Conservation (phyloP, 2,888 invertebrate genomes). For the Watsonalla cultraria region DNA sequence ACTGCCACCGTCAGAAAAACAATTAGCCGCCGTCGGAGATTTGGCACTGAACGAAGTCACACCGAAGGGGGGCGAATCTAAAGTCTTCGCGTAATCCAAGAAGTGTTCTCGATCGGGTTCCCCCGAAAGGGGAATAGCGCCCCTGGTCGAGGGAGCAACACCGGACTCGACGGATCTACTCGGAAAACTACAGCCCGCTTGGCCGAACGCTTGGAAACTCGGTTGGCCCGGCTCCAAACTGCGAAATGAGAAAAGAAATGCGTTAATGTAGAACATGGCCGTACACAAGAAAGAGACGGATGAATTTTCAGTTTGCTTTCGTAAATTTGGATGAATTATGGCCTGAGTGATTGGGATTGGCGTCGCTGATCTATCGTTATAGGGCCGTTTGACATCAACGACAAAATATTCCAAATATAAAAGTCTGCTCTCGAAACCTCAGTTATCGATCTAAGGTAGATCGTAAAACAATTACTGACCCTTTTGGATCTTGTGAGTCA, state of each 20-base stretch:
- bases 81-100: slow-evolving; percentile 40
- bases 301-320: slow-evolving; percentile 58
- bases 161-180: slow-evolving; percentile 69
- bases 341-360: slow-evolving; percentile 67
- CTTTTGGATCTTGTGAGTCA: slow-evolving; percentile 6
- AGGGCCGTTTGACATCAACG: slow-evolving; percentile 65
- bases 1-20: slow-evolving; percentile 39
- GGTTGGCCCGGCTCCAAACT: slow-evolving; percentile 79
- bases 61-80: slow-evolving; percentile 54
- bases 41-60: slow-evolving; percentile 43
- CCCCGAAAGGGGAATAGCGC: slow-evolving; percentile 40
- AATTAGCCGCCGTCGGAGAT: slow-evolving; percentile 40
- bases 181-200: slow-evolving; percentile 76
- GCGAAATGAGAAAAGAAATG: slow-evolving; percentile 78
- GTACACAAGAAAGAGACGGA: slow-evolving; percentile 70
- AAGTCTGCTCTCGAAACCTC: slow-evolving; percentile 37
- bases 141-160: slow-evolving; percentile 55
- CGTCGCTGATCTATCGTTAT: slow-evolving; percentile 64
- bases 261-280: slow-evolving; percentile 63
- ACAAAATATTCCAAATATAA: slow-evolving; percentile 60
- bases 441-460: slow-evolving; percentile 33
- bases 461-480: slow-evolving; percentile 22
- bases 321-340: slow-evolving; percentile 72
- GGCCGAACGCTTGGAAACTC: slow-evolving; percentile 74
- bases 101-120: slow-evolving; percentile 62